phyloP scores from a whole-genome alignment of 2,797 vertebrate species.

The Petrocephalus schoutedeni region DNA sequence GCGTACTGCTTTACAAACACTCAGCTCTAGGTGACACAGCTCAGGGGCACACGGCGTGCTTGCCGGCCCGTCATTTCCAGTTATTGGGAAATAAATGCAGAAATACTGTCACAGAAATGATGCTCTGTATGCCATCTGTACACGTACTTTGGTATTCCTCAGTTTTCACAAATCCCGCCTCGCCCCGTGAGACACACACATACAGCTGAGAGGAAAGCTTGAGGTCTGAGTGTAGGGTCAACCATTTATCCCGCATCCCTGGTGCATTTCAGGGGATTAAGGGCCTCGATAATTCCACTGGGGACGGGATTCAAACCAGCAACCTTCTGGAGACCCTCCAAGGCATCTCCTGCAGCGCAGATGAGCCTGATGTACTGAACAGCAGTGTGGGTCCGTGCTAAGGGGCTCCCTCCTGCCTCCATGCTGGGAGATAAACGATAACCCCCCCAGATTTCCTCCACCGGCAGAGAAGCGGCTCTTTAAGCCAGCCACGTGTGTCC shows the following conservation, averaged over 20 bases:
- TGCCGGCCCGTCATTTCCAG: neutral
- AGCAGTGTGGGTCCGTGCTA: neutral
- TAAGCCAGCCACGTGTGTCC: conserved; percentile 30
- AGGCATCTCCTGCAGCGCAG: no score
- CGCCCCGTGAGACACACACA: neutral
- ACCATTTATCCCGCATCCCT: neutral
- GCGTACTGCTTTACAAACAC: neutral
- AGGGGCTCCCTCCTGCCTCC: neutral
- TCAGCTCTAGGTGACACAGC: neutral
- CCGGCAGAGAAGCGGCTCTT: neutral
- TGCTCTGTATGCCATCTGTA: neutral
- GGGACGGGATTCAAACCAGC: neutral
- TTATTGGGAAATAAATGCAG: neutral
- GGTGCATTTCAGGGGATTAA: neutral
- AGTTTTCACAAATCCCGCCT: neutral
- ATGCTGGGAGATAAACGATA: neutral
- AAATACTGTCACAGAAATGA: neutral
- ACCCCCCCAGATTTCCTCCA: neutral
- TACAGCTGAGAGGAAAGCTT: neutral
- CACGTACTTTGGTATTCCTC: neutral
- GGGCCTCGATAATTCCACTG: neutral
- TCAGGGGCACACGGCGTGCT: neutral
- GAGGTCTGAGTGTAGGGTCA: neutral
- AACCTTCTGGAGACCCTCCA: neutral
- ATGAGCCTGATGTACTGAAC: no score